Conservation (phyloP, 1,140 invertebrate genomes). For the Diabrotica virgifera region DNA sequence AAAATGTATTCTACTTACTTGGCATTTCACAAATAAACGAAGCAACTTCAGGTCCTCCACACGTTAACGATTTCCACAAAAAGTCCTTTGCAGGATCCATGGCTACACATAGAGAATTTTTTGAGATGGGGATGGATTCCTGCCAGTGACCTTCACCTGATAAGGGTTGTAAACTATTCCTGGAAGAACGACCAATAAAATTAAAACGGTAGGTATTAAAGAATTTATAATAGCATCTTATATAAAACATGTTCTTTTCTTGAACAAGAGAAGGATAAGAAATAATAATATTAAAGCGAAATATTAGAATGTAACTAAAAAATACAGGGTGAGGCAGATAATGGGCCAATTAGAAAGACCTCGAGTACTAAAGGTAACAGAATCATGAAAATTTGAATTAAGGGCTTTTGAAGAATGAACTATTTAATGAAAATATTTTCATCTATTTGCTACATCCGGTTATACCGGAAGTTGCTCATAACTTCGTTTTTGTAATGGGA, state of each 20-base stretch:
- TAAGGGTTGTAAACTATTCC: constrained; percentile 51
- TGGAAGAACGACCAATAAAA: constrained; percentile 23
- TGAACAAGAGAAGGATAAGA: background rate
- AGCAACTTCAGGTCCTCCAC: constrained; percentile 68
- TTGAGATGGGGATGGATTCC: constrained; percentile 44
- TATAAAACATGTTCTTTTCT: background rate
- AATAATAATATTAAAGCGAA: too few relatives aligned
- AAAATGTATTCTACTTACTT: constrained; percentile 50
- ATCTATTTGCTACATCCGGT: too few relatives aligned
- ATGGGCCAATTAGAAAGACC: too few relatives aligned
- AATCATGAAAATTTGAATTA: too few relatives aligned
- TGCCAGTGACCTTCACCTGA: constrained; percentile 66
- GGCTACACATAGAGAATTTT: constrained; percentile 58
- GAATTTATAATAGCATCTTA: background rate
- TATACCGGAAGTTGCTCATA: too few relatives aligned
- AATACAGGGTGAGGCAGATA: too few relatives aligned
- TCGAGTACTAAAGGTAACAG: too few relatives aligned
- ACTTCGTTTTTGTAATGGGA: too few relatives aligned
- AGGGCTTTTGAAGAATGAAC: too few relatives aligned
- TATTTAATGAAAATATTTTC: too few relatives aligned
- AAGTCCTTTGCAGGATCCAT: constrained; percentile 68
- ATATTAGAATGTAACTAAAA: too few relatives aligned
- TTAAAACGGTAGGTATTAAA: background rate
- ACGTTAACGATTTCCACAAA: constrained; percentile 66
- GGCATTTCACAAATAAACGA: constrained; percentile 73